Percentiles rank a stretch among this genome's conserved stretches.
Evolutionary conservation across 37 sponge, comb jelly and placozoan species (phyloP).

Genomic region (Eunapius fragilis): DNA sequence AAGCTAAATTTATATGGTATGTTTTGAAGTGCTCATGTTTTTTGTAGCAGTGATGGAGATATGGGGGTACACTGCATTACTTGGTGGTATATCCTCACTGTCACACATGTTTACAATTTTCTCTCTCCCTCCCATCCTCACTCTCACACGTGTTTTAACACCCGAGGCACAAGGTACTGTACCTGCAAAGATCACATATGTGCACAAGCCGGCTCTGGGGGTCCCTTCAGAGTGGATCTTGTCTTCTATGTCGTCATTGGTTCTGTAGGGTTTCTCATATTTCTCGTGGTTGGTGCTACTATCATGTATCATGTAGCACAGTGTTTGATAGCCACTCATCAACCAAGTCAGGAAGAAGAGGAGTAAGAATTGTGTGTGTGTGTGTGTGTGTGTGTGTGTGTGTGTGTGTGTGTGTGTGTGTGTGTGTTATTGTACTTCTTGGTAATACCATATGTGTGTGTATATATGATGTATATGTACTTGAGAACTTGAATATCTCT

Average conservation of each 20-base stretch:
- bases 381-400: background rate
- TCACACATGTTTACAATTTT: background rate
- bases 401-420: background rate
- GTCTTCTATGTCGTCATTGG: conserved; percentile 53
- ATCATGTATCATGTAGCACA: conserved; percentile 28
- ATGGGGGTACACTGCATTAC: too few species aligned
- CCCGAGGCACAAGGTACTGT: background rate
- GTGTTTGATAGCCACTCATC: background rate
- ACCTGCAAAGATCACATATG: background rate
- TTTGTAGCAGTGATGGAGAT: too few species aligned
- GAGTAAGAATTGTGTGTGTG: conserved; percentile 20
- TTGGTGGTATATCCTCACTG: too few species aligned
- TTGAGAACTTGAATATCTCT: background rate
- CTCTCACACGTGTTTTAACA: background rate
- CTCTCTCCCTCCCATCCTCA: background rate
- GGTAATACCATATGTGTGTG: background rate
- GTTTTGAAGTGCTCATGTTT: too few species aligned
- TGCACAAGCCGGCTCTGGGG: background rate
- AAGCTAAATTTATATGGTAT: background rate
- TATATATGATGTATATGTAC: background rate
- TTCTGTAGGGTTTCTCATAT: conserved; percentile 46
- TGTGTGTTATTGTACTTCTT: too few species aligned
- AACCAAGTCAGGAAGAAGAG: conserved; percentile 11
- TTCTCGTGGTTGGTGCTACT: conserved; percentile 33
- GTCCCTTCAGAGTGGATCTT: background rate